phyloP scores from a whole-genome alignment of 2,888 invertebrate genomes.

The Tryphoninae sp. region DNA sequence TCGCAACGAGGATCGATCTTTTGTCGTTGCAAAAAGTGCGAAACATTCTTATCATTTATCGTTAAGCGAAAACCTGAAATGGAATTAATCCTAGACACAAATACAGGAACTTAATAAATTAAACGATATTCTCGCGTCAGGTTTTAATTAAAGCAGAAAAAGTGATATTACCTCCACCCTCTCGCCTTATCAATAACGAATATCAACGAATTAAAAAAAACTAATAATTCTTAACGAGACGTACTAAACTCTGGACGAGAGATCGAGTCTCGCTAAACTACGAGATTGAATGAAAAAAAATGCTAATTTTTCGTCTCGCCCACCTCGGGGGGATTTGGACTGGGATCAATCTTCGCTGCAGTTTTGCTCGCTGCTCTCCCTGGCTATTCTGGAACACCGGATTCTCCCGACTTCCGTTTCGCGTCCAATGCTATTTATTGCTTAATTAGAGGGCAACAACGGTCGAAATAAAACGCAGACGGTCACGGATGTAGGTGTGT shows the following conservation, averaged over 20 bases:
- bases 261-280: constrained; percentile 23
- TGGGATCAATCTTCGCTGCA: constrained; percentile 11
- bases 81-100: too few species aligned
- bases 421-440: constrained; percentile 66
- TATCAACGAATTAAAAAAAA: constrained; percentile 38
- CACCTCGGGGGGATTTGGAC: constrained; percentile 12
- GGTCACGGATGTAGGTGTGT: constrained; percentile 22
- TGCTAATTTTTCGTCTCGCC: constrained; percentile 64
- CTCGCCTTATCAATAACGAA: constrained; percentile 19
- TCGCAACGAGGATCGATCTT: too few species aligned
- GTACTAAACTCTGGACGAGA: too few species aligned
- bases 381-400: constrained; percentile 44
- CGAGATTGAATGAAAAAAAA: constrained; percentile 66
- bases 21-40: too few species aligned
- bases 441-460: constrained; percentile 69
- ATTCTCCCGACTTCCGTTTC: constrained; percentile 67
- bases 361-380: constrained; percentile 14
- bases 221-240: constrained; percentile 65
- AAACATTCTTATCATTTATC: too few species aligned
- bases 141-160: too few species aligned
- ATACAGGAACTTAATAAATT: too few species aligned
- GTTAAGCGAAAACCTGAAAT: too few species aligned
- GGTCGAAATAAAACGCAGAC: constrained; percentile 4
- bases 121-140: too few species aligned
- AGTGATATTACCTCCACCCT: constrained; percentile 32